These are phyloP conservation scores for Podarcis raffonei DNA, from an alignment of 2,113 vertebrate genomes.

Conservation along the genomic window DNA sequence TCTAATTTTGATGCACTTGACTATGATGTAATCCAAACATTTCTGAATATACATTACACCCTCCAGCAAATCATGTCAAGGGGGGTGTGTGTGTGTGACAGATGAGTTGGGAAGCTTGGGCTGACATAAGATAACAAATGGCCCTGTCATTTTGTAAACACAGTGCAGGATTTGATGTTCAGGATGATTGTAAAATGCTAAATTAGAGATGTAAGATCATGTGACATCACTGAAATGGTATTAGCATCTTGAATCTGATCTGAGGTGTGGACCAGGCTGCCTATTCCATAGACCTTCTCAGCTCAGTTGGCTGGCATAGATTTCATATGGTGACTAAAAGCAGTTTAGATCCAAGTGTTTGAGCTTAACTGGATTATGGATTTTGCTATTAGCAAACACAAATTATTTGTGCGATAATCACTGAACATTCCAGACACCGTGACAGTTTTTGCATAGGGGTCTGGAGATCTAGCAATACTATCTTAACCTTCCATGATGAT, in stretches of 20 bases:
- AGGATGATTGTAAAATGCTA: background rate
- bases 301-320: background rate
- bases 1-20: background rate
- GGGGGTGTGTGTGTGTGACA: background rate
- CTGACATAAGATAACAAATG: constrained; percentile 9
- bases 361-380: constrained; percentile 6
- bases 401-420: background rate
- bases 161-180: background rate
- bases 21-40: background rate
- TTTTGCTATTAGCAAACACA: background rate
- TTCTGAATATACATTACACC: background rate
- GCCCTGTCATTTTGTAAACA: constrained; percentile 12
- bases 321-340: background rate
- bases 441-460: background rate
- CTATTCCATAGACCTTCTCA: background rate
- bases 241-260: background rate
- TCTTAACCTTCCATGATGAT: background rate
- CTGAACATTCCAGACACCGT: background rate
- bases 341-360: background rate
- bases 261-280: background rate
- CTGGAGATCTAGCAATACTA: background rate
- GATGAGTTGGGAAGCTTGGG: background rate
- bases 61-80: background rate
- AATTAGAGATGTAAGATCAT: constrained; percentile 4
- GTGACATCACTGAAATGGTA: background rate